Base-by-base conservation (phyloP, 2,797 vertebrate genomes). In the Macropodus opercularis region DNA sequence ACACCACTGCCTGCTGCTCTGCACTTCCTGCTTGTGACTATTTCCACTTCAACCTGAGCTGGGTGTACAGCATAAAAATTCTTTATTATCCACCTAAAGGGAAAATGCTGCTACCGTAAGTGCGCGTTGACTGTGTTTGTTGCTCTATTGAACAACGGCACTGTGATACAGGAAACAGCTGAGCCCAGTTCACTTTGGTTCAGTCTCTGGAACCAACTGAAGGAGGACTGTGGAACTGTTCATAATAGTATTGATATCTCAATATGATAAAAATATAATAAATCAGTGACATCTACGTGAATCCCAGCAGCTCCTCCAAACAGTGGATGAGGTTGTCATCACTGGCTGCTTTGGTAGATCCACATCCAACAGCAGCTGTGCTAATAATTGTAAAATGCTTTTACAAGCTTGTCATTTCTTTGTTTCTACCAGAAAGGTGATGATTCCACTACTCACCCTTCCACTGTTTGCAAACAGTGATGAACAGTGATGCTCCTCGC, bases 81-180 rank as follows among this genome's bases (percentile, higher is more conserved):
- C 65, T 69, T 64, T 63, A 68, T 80, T 70, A 49, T 68, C 56
- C 59, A 69, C 66, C 74, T 58, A 8, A 53, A 64, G 72, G 80
- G 59, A 51, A 54, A 77, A 77, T 26, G 60, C 56, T 71, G 54
- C 54, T 29, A n/a, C n/a, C n/a, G n/a, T n/a, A n/a, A 63, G 72
- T 69, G 52, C 39, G 59, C 59, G 38, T 27, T 22, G 40, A 14
- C 24, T 70, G 7, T 58, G 51, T 55, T 63, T 57, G 46, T 44
- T 27, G 35, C 57, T 58, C 47, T 61, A 50, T 53, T 44, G 51
- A 69, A 65, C 72, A 66, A 51, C 32, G 43, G 48, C 1, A 42
- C 29, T 0, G 32, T 13, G 6, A 59, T 34, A 58, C 18, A 52
- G 59, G 42, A 41, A 24, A 29, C 72, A 76, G 66, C 75, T 76